Conservation (phyloP, 2,888 invertebrate genomes). For the Agrypnus murinus region DNA sequence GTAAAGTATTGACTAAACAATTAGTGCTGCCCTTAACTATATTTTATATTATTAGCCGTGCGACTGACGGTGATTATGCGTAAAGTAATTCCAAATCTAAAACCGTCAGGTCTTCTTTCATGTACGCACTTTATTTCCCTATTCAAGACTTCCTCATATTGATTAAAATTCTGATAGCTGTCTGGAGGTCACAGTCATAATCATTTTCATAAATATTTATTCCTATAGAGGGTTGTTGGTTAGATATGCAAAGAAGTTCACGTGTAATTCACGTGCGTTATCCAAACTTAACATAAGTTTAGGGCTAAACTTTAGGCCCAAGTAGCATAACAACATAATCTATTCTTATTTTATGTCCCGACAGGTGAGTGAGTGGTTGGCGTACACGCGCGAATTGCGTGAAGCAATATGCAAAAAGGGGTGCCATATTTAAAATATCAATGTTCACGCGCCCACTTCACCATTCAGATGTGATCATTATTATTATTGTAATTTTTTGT, state of each 20-base stretch:
- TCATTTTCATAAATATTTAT: conserved; percentile 49
- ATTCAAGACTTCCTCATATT: conserved; percentile 33
- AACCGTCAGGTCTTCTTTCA: conserved; percentile 1
- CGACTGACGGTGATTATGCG: conserved; percentile 48
- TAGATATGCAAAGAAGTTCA: conserved; percentile 49
- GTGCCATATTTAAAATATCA: conserved; percentile 57
- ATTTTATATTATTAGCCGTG: conserved; percentile 66
- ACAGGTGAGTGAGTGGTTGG: conserved; percentile 47
- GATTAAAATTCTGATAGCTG: conserved; percentile 37
- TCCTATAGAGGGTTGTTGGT: conserved; percentile 37
- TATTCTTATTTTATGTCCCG: conserved; percentile 31
- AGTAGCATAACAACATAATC: conserved; percentile 16
- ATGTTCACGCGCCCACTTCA: conserved; percentile 57
- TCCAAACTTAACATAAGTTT: conserved; percentile 12
- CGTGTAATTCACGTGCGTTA: conserved; percentile 54
- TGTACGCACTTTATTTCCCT: conserved; percentile 8
- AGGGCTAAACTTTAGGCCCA: too few species aligned
- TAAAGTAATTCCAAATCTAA: conserved; percentile 16
- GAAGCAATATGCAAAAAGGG: conserved; percentile 53
- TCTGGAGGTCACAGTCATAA: conserved; percentile 45
- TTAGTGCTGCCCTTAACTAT: conserved; percentile 71
- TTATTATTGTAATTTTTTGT: conserved; percentile 47
- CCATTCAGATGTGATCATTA: conserved; percentile 49
- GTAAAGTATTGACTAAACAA: conserved; percentile 74
- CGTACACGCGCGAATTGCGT: conserved; percentile 32